Evolutionary conservation across 2,888 invertebrate genomes (phyloP).

Genomic region (Drosophila rubida): DNA sequence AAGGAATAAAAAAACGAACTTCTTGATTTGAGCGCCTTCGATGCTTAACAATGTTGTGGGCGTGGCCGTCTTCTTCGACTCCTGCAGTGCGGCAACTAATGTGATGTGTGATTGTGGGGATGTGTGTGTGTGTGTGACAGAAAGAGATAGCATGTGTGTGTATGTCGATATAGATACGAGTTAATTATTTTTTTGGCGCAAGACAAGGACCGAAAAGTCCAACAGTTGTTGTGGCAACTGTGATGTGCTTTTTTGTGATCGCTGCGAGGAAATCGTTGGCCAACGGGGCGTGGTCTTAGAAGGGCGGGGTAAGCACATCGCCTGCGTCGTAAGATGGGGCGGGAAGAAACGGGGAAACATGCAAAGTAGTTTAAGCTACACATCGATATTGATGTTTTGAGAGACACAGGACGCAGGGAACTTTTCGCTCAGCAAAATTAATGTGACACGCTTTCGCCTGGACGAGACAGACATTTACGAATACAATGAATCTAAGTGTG

Average conservation of each 20-base stretch:
- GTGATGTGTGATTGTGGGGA: slow-evolving; percentile 11
- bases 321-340: slow-evolving; percentile 71
- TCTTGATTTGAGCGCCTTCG: slow-evolving; percentile 27
- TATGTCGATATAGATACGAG: slow-evolving; percentile 36
- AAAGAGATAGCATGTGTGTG: slow-evolving; percentile 10
- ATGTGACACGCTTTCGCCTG: slow-evolving; percentile 85
- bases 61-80: slow-evolving; percentile 38
- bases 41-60: slow-evolving; percentile 34
- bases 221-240: slow-evolving; percentile 82
- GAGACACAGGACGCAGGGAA: slow-evolving; percentile 83
- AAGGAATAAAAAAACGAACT: slow-evolving; percentile 23
- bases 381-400: slow-evolving; percentile 14
- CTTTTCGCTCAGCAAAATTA: slow-evolving; percentile 85
- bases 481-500: slow-evolving; percentile 19
- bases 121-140: slow-evolving; percentile 2
- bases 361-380: slow-evolving; percentile 50
- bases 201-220: slow-evolving; percentile 85
- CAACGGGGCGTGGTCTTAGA: background rate
- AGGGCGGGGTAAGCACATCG: slow-evolving; percentile 70
- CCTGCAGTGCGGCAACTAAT: slow-evolving; percentile 22
- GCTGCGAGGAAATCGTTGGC: background rate
- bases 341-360: slow-evolving; percentile 38
- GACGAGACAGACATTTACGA: slow-evolving; percentile 51
- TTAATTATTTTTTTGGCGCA: slow-evolving; percentile 42
- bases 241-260: slow-evolving; percentile 69